Evolutionary conservation across 2,888 invertebrate genomes (phyloP), one percentile per base, ranked within the genome.

Genomic region (Lithophane semibrunnea): DNA sequence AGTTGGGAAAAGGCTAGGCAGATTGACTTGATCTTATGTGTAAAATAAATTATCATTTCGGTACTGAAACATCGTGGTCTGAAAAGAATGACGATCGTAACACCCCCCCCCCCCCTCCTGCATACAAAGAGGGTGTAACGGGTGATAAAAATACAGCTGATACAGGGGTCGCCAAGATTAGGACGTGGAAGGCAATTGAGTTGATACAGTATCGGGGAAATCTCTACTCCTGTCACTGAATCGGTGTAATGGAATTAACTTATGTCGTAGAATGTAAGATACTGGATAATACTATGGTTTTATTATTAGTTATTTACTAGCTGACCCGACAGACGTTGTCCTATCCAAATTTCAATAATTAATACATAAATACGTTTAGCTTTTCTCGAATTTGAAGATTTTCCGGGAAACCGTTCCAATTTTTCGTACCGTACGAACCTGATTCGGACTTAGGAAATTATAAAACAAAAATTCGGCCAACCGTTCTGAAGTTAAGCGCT

Each of bases 41-140:
- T 24, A 37, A 74, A 73, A 80, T 80, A 66, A 56, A 77, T 72
- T 74, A 83, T 76, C 42, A 83, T 83, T 56, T 63, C 42, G 3
- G 24, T 58, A 73, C 18, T 64, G 24, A 56, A 83, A 67, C 29
- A 49, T 75, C 12, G 24, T 60, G 24, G 37, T 7, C 63, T 63
- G 44, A 75, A 83, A 83, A 64, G 71, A 83, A 76, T 65, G 29
- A 52, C 56, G 63, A 56, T 61, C 47, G n/a, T 16, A n/a, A n/a
- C 18, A 54, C 24, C 29, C 54, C 16, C 24, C 3, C 8, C 18
- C 49, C 24, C 29, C 54, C 16, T 37, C 3, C 8, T 21, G 79
- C 60, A 73, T 75, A 75, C 75, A 64, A 65, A 83, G 49, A 64
- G 66, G 66, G 37, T 73, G 54, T 64, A 60, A 70, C 24, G 61